A percentile compares a stretch with the other conserved stretches of the same genome.
Evolutionary conservation across 2,888 invertebrate species (phyloP).

Genomic region (Heliconius cydno): DNA sequence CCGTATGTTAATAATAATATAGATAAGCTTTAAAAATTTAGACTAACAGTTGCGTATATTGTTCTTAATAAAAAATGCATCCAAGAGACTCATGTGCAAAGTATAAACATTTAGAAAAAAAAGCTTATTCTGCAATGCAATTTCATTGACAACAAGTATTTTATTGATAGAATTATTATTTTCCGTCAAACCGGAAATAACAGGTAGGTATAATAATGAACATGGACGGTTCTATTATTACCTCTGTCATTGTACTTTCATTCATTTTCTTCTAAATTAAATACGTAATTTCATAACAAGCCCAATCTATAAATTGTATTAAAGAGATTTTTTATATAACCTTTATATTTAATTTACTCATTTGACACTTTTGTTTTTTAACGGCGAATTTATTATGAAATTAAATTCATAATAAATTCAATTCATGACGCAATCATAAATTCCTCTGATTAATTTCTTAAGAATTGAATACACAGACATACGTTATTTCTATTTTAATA

Average conservation of each 20-base stretch:
- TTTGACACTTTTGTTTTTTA: background rate
- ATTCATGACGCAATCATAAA: background rate
- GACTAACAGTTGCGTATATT: too few species aligned
- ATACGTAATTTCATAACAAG: background rate
- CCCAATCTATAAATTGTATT: background rate
- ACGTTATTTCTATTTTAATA: background rate
- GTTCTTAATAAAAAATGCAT: too few species aligned
- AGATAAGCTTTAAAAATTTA: too few species aligned
- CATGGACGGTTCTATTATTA: too few species aligned
- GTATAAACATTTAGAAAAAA: too few species aligned
- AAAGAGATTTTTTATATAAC: background rate
- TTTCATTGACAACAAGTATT: too few species aligned
- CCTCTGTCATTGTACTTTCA: background rate
- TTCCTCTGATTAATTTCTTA: background rate
- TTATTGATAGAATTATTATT: too few species aligned
- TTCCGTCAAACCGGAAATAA: background rate
- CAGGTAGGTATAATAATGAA: background rate
- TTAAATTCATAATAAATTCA: background rate
- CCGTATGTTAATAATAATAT: too few species aligned
- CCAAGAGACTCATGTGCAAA: too few species aligned
- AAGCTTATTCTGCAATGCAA: too few species aligned
- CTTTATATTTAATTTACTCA: background rate
- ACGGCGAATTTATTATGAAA: background rate
- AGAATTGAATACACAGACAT: background rate
- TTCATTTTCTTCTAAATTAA: background rate